phyloP scores from a whole-genome alignment of 2,888 invertebrate species.

The Lacanobia oleracea region DNA sequence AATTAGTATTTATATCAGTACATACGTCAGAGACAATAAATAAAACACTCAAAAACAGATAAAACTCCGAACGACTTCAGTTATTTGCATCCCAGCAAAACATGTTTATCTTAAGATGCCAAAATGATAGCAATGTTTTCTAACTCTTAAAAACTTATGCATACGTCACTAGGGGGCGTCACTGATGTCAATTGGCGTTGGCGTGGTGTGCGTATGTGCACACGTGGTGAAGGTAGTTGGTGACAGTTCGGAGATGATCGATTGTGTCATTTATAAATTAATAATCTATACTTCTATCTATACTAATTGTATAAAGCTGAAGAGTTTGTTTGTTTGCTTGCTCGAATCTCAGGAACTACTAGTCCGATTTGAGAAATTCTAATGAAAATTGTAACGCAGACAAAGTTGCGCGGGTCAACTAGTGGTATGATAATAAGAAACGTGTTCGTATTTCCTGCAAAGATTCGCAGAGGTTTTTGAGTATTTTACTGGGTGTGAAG shows the following conservation, averaged over 20 bases:
- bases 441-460: not conserved
- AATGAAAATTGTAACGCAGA: no score
- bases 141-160: constrained; percentile 41
- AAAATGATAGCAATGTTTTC: constrained; percentile 58
- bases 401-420: no score
- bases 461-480: not conserved
- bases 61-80: constrained; percentile 25
- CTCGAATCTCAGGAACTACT: no score
- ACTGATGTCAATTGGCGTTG: constrained; percentile 28
- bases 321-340: no score
- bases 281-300: no score
- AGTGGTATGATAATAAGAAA: not conserved
- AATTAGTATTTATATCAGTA: constrained; percentile 27
- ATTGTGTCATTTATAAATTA: constrained; percentile 11
- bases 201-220: constrained; percentile 49
- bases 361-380: no score
- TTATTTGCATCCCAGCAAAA: constrained; percentile 59
- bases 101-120: constrained; percentile 63
- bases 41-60: constrained; percentile 31
- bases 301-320: no score
- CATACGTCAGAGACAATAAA: constrained; percentile 34
- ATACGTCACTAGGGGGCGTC: constrained; percentile 45
- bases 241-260: constrained; percentile 22
- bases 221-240: constrained; percentile 29
- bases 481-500: not conserved